These are phyloP conservation scores for Oriolus oriolus DNA, from an alignment of 2,113 vertebrate genomes.

Conservation along the genomic window DNA sequence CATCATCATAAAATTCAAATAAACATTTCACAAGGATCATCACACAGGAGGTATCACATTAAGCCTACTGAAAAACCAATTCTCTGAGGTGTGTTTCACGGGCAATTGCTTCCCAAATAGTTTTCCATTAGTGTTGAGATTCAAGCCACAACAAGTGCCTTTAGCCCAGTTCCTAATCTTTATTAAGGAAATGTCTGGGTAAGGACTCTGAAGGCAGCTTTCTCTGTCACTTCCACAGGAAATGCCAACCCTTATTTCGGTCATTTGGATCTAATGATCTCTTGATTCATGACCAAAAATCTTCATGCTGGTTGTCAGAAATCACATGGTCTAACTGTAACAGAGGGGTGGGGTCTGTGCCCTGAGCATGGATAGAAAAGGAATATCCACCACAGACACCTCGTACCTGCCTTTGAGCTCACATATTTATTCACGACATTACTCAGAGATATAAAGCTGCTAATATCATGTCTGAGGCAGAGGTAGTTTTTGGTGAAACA, in stretches of 20 bases:
- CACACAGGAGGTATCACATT: neutral
- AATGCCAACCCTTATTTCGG: neutral
- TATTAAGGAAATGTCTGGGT: neutral
- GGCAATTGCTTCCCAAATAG: neutral
- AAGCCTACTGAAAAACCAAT: neutral
- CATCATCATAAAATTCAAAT: neutral
- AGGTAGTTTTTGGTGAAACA: neutral
- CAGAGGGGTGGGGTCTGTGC: neutral
- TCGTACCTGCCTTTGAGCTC: neutral
- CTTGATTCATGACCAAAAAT: neutral
- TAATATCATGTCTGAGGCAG: neutral
- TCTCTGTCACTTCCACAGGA: neutral
- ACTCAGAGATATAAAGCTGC: neutral
- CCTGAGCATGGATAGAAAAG: neutral
- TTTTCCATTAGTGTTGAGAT: conserved; percentile 15
- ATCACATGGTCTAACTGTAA: neutral
- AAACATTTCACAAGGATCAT: neutral
- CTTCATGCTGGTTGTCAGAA: neutral
- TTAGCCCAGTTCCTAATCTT: neutral
- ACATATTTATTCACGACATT: neutral
- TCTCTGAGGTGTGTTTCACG: neutral
- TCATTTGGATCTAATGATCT: neutral
- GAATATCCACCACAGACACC: neutral
- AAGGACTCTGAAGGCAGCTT: neutral
- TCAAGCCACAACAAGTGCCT: neutral